These are phyloP conservation scores for Rhingia campestris DNA, from an alignment of 2,888 invertebrate genomes.

Conservation along the genomic window DNA sequence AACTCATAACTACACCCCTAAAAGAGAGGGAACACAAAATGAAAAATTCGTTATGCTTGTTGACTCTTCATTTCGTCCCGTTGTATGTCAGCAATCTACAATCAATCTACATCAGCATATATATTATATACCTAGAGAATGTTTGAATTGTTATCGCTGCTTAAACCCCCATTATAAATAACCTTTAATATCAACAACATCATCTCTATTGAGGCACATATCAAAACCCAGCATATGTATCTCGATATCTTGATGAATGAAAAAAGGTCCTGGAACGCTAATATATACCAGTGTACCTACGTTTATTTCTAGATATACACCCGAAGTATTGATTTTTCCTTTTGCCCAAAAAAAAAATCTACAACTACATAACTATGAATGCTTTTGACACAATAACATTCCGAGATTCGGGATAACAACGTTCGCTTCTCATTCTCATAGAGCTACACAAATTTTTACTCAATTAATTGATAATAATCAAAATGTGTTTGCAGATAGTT, in stretches of 20 bases:
- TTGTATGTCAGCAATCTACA: no score
- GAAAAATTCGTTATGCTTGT: no score
- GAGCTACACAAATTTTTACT: neutral
- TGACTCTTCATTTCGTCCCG: no score
- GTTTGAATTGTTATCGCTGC: no score
- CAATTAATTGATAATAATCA: no score
- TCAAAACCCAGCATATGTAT: neutral
- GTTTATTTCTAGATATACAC: slow-evolving; percentile 1
- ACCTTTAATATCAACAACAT: slow-evolving; percentile 2
- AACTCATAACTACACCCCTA: no score
- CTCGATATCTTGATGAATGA: slow-evolving; percentile 14
- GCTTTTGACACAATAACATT: slow-evolving; percentile 2
- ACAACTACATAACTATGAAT: neutral
- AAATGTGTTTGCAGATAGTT: no score
- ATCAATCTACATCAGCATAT: neutral
- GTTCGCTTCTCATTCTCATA: neutral
- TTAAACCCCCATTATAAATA: neutral
- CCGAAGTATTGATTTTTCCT: slow-evolving; percentile 42
- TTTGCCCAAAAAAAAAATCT: slow-evolving; percentile 17
- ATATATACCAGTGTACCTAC: slow-evolving; percentile 1
- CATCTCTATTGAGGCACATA: neutral
- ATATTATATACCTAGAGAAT: neutral
- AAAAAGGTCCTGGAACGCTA: slow-evolving; percentile 6
- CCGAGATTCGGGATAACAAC: slow-evolving; percentile 9
- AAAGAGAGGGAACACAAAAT: no score